Percentiles rank a stretch among this genome's conserved stretches.
Evolutionary conservation across 2,113 vertebrate species (phyloP).

Genomic region (Malurus cyaneus): DNA sequence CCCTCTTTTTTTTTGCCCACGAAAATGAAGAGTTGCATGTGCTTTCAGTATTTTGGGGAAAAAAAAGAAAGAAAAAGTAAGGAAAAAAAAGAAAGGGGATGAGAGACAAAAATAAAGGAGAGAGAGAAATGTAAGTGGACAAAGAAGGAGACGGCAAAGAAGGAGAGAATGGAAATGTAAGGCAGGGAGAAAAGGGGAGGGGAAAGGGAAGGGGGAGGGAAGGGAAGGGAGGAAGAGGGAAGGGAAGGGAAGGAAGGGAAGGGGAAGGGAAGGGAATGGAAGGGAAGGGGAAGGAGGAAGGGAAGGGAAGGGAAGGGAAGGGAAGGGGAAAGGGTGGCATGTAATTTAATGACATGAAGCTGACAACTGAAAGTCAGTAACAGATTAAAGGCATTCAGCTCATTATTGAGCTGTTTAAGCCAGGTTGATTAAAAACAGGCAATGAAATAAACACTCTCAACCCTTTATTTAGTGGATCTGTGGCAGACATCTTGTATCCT

Average conservation of each 20-base stretch:
- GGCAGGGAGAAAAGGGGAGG: too few relatives aligned
- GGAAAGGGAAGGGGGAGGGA: too few relatives aligned
- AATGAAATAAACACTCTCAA: not conserved
- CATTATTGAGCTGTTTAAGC: not conserved
- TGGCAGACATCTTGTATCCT: not conserved
- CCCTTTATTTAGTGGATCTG: not conserved
- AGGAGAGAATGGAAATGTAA: not conserved
- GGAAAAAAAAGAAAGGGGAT: not conserved
- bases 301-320: not conserved
- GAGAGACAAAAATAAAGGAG: not conserved
- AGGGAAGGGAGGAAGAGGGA: too few relatives aligned
- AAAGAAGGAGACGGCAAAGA: too few relatives aligned
- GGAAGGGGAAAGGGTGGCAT: too few relatives aligned
- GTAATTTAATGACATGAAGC: not conserved
- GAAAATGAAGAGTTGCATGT: not conserved
- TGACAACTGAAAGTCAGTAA: not conserved
- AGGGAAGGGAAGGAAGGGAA: not conserved
- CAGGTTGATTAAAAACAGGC: not conserved
- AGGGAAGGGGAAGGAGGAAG: too few relatives aligned
- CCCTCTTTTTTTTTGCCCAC: not conserved
- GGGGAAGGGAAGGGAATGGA: not conserved
- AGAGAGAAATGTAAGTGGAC: not conserved
- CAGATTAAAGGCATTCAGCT: not conserved
- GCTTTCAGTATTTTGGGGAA: not conserved
- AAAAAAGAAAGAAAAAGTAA: not conserved